Evolutionary conservation across 2,113 vertebrate genomes (phyloP), one percentile per base, ranked within the genome.

Genomic region (Oncorhynchus kisutch): DNA sequence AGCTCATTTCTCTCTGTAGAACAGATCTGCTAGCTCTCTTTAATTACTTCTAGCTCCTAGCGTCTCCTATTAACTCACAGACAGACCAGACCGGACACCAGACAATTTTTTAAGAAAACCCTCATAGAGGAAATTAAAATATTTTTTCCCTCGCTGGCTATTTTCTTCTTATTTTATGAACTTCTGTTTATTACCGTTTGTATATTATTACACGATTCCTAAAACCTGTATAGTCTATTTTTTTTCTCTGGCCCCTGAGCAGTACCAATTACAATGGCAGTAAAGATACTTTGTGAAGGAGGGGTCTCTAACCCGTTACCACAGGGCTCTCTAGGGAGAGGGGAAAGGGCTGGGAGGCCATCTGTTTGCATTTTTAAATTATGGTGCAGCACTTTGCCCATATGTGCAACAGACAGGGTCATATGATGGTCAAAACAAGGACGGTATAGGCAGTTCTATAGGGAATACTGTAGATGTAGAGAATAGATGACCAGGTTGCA

Each of bases 321-420:
- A 90, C 88, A 84, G 78, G 85, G 75, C 83, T 88, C 81, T 86
- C 84, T 87, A 82, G 89, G 85, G 79, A 87, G 89, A 88, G 16
- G 65, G 65, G 65, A 29, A 67, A 29, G 25, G 67, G 31, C 18
- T 49, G 81, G 87, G 87, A 84, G 86, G 85, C 90, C 93, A 92
- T 94, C 92, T 93, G 93, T 91, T 90, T 91, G 90, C 89, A 79
- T 90, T 92, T 92, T 89, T 89, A 82, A 78, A 87, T 87, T 91
- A 86, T 88, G 89, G 81, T 86, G 80, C 90, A 90, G 91, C 90
- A 82, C 80, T 88, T 83, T 92, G 91, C 89, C 89, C 90, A 86
- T 86, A 88, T 89, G 88, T 87, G 85, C 86, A 84, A 84, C 85
- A 80, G 86, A 75, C 85, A 82, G 88, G 86, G 88, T 91, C 89